Percentiles rank a stretch among this genome's conserved stretches.
Conservation (phyloP, 2,888 invertebrate species). For the Poecilus cupreus region DNA sequence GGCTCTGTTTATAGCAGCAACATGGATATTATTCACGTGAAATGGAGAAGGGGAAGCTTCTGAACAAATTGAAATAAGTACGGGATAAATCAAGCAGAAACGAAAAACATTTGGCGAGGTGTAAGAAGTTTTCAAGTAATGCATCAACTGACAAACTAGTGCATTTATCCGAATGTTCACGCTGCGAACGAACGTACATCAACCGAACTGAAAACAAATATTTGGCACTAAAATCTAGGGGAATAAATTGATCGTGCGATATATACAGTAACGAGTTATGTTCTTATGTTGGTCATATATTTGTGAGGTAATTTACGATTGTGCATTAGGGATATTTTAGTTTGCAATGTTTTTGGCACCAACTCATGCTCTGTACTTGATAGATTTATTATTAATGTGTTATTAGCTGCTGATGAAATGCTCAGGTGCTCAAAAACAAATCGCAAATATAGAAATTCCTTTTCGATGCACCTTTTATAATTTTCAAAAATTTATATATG, state of each 20-base stretch:
- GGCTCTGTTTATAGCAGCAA: conserved; percentile 34
- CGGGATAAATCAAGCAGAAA: conserved; percentile 42
- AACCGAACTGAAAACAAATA: conserved; percentile 57
- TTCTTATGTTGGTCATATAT: conserved; percentile 57
- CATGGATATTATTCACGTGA: not conserved
- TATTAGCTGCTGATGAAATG: conserved; percentile 36
- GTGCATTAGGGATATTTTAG: conserved; percentile 58
- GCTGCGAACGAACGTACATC: conserved; percentile 13
- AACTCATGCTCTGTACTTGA: conserved; percentile 19
- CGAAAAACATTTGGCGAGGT: conserved; percentile 54
- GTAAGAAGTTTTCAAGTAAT: conserved; percentile 48
- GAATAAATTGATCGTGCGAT: conserved; percentile 57
- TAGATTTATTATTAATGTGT: conserved; percentile 53
- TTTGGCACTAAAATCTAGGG: conserved; percentile 57
- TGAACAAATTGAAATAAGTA: conserved; percentile 48
- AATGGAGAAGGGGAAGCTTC: not conserved
- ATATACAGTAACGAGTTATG: conserved; percentile 55
- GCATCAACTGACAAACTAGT: conserved; percentile 52
- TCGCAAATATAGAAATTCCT: not conserved
- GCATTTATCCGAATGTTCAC: conserved; percentile 33
- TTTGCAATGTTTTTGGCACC: conserved; percentile 59
- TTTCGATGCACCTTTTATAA: too few species aligned
- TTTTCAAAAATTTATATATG: too few species aligned
- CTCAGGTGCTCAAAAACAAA: not conserved
- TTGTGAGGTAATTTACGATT: conserved; percentile 54